Conservation (phyloP, 2,888 invertebrate genomes). For the Thymelicus sylvestris region DNA sequence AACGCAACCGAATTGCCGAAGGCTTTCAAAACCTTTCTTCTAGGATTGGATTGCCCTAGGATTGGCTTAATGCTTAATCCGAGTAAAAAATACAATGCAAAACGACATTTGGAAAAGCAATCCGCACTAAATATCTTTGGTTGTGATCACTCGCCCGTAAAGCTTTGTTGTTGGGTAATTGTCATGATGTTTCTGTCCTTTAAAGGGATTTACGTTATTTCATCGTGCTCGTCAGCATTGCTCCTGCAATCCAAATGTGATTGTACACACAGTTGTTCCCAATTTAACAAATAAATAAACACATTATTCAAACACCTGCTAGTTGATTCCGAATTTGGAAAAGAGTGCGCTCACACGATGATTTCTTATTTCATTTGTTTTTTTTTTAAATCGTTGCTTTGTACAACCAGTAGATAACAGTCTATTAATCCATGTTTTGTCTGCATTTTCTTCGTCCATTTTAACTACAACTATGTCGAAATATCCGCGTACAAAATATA, state of each 20-base stretch:
- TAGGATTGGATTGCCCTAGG: conserved; percentile 61
- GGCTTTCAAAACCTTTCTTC: conserved; percentile 45
- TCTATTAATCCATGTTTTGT: too few relatives aligned
- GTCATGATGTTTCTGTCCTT: conserved; percentile 31
- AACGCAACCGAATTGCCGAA: conserved; percentile 53
- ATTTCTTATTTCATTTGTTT: too few relatives aligned
- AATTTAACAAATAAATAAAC: not conserved
- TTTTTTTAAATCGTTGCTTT: not conserved
- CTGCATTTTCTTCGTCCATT: too few relatives aligned
- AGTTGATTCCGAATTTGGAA: not conserved
- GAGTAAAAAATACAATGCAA: conserved; percentile 58
- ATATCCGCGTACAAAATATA: too few relatives aligned
- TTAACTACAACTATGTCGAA: too few relatives aligned
- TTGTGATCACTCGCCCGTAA: conserved; percentile 53
- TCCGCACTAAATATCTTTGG: conserved; percentile 57
- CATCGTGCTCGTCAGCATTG: not conserved
- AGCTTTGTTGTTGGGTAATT: conserved; percentile 39
- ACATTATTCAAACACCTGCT: not conserved
- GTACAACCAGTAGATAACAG: not conserved
- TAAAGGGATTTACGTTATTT: conserved; percentile 18
- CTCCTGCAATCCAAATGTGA: conserved; percentile 6
- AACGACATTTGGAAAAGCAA: conserved; percentile 55
- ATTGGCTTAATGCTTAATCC: conserved; percentile 52
- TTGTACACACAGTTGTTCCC: not conserved
- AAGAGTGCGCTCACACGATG: not conserved